Percentiles rank a stretch among this genome's conserved stretches.
Evolutionary conservation across 2,113 vertebrate species (phyloP).

Genomic region (Edolisoma coerulescens): DNA sequence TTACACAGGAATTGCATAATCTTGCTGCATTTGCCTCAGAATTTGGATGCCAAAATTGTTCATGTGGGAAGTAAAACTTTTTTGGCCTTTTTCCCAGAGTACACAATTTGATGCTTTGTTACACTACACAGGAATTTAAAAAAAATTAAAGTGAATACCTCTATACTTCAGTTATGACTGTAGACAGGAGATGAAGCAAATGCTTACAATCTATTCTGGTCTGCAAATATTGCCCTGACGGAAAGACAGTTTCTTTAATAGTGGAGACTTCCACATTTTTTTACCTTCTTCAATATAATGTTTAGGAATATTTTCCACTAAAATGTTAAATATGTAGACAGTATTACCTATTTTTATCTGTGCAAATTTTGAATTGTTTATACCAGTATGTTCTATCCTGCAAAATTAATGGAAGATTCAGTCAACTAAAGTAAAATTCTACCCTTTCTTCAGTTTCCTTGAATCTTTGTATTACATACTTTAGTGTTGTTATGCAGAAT

Average conservation of each 20-base stretch:
- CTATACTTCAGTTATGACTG: background rate
- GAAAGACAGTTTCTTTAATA: background rate
- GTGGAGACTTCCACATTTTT: background rate
- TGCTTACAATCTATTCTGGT: background rate
- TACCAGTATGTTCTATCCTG: background rate
- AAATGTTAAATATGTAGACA: background rate
- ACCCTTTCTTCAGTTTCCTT: background rate
- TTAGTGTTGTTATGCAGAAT: background rate
- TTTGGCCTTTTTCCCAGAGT: background rate
- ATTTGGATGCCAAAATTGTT: background rate
- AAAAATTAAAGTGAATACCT: background rate
- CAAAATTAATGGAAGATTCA: background rate
- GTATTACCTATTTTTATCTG: background rate
- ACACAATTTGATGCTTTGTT: background rate
- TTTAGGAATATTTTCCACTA: background rate
- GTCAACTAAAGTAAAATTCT: background rate
- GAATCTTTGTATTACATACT: background rate
- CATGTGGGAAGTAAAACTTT: background rate
- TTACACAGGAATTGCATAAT: background rate
- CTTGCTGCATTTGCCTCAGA: background rate
- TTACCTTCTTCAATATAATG: background rate
- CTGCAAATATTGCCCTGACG: background rate
- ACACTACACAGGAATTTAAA: background rate
- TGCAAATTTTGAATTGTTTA: background rate
- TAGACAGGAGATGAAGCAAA: background rate